Percentiles rank a stretch among this genome's conserved stretches.
Evolutionary conservation across 2,797 vertebrate species (phyloP).

Genomic region (Ctenosaura bakeri): DNA sequence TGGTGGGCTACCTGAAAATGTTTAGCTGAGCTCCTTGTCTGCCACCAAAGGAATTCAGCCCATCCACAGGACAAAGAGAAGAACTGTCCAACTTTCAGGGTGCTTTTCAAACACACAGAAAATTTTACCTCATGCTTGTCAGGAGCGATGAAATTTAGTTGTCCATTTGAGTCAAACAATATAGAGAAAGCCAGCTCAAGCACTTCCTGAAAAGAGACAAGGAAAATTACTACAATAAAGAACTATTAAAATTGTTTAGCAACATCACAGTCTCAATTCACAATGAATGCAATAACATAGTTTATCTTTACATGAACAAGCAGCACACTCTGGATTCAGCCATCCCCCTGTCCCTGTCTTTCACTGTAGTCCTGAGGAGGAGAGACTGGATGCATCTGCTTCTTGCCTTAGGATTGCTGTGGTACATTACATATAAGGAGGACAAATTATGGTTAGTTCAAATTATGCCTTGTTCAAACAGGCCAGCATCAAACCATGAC

Average conservation of each 20-base stretch:
- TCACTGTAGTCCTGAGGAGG: not conserved
- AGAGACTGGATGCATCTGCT: not conserved
- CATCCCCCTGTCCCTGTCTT: not conserved
- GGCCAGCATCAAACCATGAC: not conserved
- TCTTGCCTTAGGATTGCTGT: not conserved
- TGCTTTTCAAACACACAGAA: not conserved
- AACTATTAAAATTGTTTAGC: not conserved
- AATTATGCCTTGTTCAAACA: not conserved
- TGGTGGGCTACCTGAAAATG: not conserved
- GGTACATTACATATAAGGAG: not conserved
- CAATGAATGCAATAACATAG: not conserved
- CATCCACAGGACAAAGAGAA: not conserved
- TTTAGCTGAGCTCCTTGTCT: not conserved
- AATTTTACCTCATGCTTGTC: slow-evolving; percentile 96
- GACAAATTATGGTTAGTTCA: not conserved
- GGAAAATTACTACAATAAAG: not conserved
- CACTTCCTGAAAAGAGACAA: slow-evolving; percentile 87
- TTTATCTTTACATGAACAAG: not conserved
- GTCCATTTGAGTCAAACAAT: slow-evolving; percentile 97
- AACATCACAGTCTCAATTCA: not conserved
- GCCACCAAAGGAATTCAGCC: not conserved
- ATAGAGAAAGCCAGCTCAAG: slow-evolving; percentile 98
- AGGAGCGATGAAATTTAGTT: slow-evolving; percentile 98
- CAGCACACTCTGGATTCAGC: not conserved
- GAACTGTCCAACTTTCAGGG: not conserved